Base-by-base conservation (phyloP, 2,888 invertebrate genomes). In the Sympetrum striolatum region DNA sequence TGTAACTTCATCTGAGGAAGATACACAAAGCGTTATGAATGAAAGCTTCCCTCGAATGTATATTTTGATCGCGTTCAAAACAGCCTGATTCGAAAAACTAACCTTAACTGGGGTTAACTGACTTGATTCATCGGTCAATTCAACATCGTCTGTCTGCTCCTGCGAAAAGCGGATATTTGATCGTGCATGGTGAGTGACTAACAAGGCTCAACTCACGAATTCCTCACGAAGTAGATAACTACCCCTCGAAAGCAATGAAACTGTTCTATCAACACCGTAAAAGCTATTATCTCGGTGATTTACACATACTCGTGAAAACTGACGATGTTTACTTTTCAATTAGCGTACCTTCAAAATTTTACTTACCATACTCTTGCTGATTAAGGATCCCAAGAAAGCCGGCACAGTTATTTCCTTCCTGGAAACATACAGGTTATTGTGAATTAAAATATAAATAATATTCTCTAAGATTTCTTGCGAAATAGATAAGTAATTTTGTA, bases 51-150 rank as follows among this genome's bases (percentile, higher is more conserved):
- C 4, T 25, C 14, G 2, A 86, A 18, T 2, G 35, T 35, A 53
- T 2, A 5, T 0, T 18, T 31, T 22, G 58, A 60, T 8, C 15
- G 31, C 0, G 25, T 60, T 12, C 37, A 73, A 31, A 64, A 73
- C 10, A 73, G 14, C 2, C 10, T 31, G 10, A 31, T 18, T 60
- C 60, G 14, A 0, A 10, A 60, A 15, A 86, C 86, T 60, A 86
- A 64, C 86, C 86, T 86, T 86, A 86, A 86, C 86, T n/a, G 60
- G 86, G 22, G 86, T 86, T 64, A 86, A 86, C 10, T 64, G 86
- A 37, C 86, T 86, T n/a, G n/a, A 86, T 60, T 86, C 86, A 86
- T 86, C 64, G 86, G 86, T 86, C 86, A 86, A 86, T 60, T 86
- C 86, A 37, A 86, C 37, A 64, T 60, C 64, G 6, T 86, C 60